These are phyloP conservation scores for Sandelia bainsii DNA, from an alignment of 2,797 vertebrate species.

Conservation along the genomic window DNA sequence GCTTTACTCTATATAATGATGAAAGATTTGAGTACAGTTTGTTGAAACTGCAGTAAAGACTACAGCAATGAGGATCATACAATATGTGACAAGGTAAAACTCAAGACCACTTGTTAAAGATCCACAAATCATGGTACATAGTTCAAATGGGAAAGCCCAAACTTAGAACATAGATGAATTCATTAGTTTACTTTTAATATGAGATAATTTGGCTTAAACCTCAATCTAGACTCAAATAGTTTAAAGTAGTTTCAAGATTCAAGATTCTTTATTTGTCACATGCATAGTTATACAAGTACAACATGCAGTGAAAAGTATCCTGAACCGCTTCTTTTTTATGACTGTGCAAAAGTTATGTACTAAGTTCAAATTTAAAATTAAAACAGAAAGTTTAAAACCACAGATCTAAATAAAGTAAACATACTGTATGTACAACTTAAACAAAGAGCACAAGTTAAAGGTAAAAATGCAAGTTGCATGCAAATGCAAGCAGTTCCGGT, in stretches of 20 bases:
- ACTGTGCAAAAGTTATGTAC: too few relatives aligned
- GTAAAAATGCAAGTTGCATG: too few relatives aligned
- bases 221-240: not conserved
- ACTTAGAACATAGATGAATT: not conserved
- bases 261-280: too few relatives aligned
- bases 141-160: not conserved
- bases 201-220: not conserved
- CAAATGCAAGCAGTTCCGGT: too few relatives aligned
- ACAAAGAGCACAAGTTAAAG: too few relatives aligned
- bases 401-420: too few relatives aligned
- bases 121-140: not conserved
- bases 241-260: not conserved
- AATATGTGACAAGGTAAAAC: not conserved
- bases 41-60: not conserved
- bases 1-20: not conserved
- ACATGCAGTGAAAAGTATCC: too few relatives aligned
- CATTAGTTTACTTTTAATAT: not conserved
- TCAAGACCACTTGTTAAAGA: not conserved
- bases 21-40: not conserved
- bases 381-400: too few relatives aligned
- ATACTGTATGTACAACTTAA: too few relatives aligned
- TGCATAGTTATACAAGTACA: too few relatives aligned
- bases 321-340: too few relatives aligned
- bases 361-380: too few relatives aligned
- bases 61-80: not conserved